Evolutionary conservation across 1,140 invertebrate genomes (phyloP).

Genomic region (Saccostrea glomerata): DNA sequence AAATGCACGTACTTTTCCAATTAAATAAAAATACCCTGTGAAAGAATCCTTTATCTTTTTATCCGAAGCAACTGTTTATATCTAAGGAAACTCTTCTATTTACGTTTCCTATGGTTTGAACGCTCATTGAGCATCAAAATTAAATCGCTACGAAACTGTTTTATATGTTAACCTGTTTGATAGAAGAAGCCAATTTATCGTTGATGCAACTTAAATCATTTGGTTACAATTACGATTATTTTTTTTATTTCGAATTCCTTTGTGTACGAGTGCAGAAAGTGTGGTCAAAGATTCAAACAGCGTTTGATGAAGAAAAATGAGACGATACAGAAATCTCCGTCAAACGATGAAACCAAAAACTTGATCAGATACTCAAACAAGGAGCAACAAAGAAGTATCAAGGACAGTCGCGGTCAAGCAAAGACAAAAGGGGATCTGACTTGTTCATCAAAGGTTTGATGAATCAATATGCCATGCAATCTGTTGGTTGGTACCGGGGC

Average conservation of each 20-base stretch:
- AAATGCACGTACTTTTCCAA: conserved; percentile 15
- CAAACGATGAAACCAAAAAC: too few species aligned
- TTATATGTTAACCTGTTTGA: neutral
- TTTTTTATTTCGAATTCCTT: conserved; percentile 13
- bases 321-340: too few species aligned
- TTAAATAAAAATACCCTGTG: neutral
- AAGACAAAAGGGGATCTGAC: too few species aligned
- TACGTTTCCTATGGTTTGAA: neutral
- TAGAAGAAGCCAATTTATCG: conserved; percentile 1
- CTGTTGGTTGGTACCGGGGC: too few species aligned
- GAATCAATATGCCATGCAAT: too few species aligned
- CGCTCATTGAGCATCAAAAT: neutral
- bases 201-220: conserved; percentile 21
- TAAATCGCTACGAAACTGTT: neutral
- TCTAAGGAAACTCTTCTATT: neutral
- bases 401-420: too few species aligned
- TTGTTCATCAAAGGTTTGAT: too few species aligned
- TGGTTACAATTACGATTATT: conserved; percentile 8
- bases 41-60: neutral
- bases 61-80: conserved; percentile 27
- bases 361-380: too few species aligned
- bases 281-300: too few species aligned
- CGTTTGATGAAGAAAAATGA: too few species aligned
- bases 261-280: neutral
- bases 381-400: too few species aligned